Percentiles rank a stretch among this genome's conserved stretches.
These are phyloP conservation scores for Lasioglossum albipes DNA, from an alignment of 1,140 invertebrate genomes.

Conservation along the genomic window DNA sequence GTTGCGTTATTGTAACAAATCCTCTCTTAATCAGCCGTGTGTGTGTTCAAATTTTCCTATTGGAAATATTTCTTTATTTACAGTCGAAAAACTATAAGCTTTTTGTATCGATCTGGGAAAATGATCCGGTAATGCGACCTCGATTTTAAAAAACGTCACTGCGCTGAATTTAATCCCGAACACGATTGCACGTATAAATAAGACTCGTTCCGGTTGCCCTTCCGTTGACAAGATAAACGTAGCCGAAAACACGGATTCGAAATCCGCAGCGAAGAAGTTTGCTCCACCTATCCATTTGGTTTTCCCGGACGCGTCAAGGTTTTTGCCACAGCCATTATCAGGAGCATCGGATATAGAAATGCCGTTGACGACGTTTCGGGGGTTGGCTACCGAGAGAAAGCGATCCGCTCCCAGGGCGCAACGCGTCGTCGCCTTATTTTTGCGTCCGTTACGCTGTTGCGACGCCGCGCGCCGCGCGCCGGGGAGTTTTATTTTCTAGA, in stretches of 20 bases:
- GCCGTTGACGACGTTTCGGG: neutral
- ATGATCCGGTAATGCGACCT: neutral
- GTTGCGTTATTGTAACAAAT: too few relatives aligned
- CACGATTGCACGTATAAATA: neutral
- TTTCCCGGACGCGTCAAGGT: neutral
- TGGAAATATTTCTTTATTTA: too few relatives aligned
- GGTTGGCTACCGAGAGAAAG: neutral
- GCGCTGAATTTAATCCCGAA: neutral
- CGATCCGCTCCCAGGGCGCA: neutral
- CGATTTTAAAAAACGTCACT: neutral
- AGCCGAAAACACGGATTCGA: too few relatives aligned
- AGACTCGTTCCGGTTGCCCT: neutral
- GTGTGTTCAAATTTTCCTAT: too few relatives aligned
- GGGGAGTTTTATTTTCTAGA: slow-evolving; percentile 50
- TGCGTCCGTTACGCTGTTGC: slow-evolving; percentile 7
- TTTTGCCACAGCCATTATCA: slow-evolving; percentile 28
- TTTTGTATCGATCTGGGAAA: too few relatives aligned
- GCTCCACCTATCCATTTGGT: neutral
- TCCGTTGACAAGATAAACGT: neutral
- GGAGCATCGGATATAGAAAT: slow-evolving; percentile 15
- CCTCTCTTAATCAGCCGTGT: too few relatives aligned
- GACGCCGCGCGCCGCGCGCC: neutral
- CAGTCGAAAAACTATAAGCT: too few relatives aligned
- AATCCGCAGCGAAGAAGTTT: neutral
- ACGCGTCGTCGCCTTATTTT: slow-evolving; percentile 33